phyloP scores from a whole-genome alignment of 2,797 vertebrate genomes.

The Rhabdophis nuchalis region DNA sequence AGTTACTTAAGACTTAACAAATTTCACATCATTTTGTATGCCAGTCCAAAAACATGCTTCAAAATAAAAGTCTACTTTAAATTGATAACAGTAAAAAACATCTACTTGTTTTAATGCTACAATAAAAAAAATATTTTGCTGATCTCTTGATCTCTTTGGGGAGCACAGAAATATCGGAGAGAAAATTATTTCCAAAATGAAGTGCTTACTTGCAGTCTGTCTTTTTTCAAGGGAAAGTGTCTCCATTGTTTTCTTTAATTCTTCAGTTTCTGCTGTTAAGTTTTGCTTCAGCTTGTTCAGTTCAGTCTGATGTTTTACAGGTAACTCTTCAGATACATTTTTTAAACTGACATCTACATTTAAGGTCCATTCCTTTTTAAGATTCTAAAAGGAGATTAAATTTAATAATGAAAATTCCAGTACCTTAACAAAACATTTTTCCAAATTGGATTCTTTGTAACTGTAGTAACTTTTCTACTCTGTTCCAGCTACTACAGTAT shows the following conservation, averaged over 20 bases:
- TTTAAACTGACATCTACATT: constrained; percentile 64
- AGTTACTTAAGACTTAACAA: neutral
- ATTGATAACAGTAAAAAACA: neutral
- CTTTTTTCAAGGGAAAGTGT: constrained; percentile 74
- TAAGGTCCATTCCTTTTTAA: constrained; percentile 70
- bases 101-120: neutral
- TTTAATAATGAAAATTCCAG: neutral
- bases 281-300: constrained; percentile 71
- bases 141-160: neutral
- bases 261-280: constrained; percentile 69
- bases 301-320: constrained; percentile 58
- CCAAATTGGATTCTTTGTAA: neutral
- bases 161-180: neutral
- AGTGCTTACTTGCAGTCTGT: constrained; percentile 73
- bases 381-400: constrained; percentile 62
- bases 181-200: neutral
- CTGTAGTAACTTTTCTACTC: neutral
- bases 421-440: neutral
- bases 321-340: constrained; percentile 63
- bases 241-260: constrained; percentile 72
- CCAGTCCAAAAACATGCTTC: neutral
- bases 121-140: neutral
- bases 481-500: neutral
- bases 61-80: neutral
- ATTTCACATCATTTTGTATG: neutral